Base-by-base conservation (phyloP, 1,140 invertebrate genomes). In the Drosophila nebulosa region DNA sequence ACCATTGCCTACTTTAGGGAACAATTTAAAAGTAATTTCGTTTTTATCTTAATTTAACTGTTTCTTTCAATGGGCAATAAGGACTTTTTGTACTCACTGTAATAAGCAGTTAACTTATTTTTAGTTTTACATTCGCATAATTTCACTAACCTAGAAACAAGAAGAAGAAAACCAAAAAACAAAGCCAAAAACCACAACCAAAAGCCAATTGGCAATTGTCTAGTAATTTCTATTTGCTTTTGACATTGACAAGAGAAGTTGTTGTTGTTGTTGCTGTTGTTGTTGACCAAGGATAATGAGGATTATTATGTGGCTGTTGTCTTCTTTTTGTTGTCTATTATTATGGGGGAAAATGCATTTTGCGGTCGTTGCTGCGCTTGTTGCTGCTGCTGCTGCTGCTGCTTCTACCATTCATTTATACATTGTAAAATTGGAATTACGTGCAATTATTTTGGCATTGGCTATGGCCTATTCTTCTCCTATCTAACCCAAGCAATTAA, bases 11-110 rank as follows among this genome's bases (percentile, higher is more conserved):
- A 30, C 27, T 9, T 30, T 30, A 30, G 27, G 27, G 7, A 30
- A 9, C 27, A 30, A 30, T 30, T 30, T 9, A 30, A 30, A 10
- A 9, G 27, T 30, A 9, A 30, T 30, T 9, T 9, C 27, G 9
- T 30, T 12, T 32, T 32, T 32, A 32, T 32, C 30, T 32, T 32
- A 32, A 32, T 32, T 12, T 32, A 32, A 10, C 9, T 12, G 30
- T 12, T 32, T 79, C 75, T 75, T 83, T 67, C 7, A 32, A 1
- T 32, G 78, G 61, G 72, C 80, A 1, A 76, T 76, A 75, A n/a
- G n/a, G 63, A 59, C 55, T 32, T 59, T 69, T 69, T 64, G 35
- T 35, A 53, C 58, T 73, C 59, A 67, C 16, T 52, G 59, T 6
- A n/a, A n/a, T n/a, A n/a, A n/a, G n/a, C n/a, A n/a, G n/a, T n/a